Conservation (phyloP, 2,797 vertebrate species). For the Pristis pectinata region DNA sequence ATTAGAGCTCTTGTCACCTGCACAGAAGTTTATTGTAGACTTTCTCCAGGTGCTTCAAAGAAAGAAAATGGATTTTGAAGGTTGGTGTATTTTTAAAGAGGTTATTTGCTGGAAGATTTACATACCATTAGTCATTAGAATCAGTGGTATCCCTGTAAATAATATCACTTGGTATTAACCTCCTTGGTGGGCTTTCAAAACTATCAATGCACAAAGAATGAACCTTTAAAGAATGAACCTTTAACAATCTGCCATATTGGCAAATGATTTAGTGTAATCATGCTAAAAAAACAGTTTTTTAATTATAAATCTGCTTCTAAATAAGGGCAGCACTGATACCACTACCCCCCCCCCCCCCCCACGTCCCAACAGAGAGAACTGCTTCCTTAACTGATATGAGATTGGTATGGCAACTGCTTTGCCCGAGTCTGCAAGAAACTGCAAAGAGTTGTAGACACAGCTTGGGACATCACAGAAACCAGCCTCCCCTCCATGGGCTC, state of each 20-base stretch:
- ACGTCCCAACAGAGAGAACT: too few species aligned
- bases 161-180: background rate
- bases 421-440: too few species aligned
- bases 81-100: background rate
- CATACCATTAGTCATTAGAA: background rate
- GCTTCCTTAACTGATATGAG: background rate
- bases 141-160: background rate
- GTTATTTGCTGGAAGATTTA: background rate
- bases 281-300: background rate
- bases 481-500: too few species aligned
- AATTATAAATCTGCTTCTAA: background rate
- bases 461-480: too few species aligned
- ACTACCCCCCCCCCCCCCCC: background rate
- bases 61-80: background rate
- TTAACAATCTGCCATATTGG: conserved; percentile 1
- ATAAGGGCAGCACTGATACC: too few species aligned
- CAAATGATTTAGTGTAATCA: background rate
- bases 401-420: background rate
- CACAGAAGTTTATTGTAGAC: background rate
- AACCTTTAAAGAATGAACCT: too few species aligned
- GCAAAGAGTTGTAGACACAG: background rate
- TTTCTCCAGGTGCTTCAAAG: background rate
- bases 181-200: background rate
- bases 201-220: background rate
- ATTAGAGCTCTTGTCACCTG: background rate